Base-by-base conservation (phyloP, 2,113 vertebrate genomes). In the Heterocephalus glaber region DNA sequence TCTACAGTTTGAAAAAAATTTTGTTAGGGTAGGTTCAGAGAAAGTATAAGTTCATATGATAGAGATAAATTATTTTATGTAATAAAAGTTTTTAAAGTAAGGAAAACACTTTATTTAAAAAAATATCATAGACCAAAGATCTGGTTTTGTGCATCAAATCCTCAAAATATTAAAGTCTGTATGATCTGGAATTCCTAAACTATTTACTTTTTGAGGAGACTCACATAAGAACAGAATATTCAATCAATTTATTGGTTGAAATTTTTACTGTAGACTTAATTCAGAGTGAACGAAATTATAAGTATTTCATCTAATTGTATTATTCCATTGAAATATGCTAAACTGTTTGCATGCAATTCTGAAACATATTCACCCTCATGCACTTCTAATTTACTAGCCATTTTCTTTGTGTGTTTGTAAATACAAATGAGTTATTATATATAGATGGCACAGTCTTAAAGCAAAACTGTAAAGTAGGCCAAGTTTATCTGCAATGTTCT, bases 251-350 rank as follows among this genome's bases (percentile, higher is more conserved):
- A 89, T 82, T 95, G 7, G 4, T 80, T 92, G 61, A 19, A 61
- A 96, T 89, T 84, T 83, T 81, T 97, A 54, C 3, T 11, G 24
- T 65, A 89, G 20, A 86, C 35, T 91, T 92, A 66, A 96, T 86
- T 96, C 4, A 56, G 44, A 88, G 4, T 83, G 47, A 90, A 60
- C 28, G 94, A 96, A 96, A 88, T 81, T 84, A 28, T 79, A 83
- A 93, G 41, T 41, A 77, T 81, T 84, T 96, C 22, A 74, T 89
- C 81, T 94, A 72, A 86, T 94, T 89, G 44, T 28, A 91, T 70
- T 74, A 66, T 95, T 93, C 24, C 33, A 87, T 72, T 44, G 95
- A 89, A 90, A 90, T 81, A 94, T 49, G 85, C 58, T 68, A 20
- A 89, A 95, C 58, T 47, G 63, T 35, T 90, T 84, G 22, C 30